phyloP scores from a whole-genome alignment of 2,113 vertebrate genomes.

The Forbesichthys papilliferus region DNA sequence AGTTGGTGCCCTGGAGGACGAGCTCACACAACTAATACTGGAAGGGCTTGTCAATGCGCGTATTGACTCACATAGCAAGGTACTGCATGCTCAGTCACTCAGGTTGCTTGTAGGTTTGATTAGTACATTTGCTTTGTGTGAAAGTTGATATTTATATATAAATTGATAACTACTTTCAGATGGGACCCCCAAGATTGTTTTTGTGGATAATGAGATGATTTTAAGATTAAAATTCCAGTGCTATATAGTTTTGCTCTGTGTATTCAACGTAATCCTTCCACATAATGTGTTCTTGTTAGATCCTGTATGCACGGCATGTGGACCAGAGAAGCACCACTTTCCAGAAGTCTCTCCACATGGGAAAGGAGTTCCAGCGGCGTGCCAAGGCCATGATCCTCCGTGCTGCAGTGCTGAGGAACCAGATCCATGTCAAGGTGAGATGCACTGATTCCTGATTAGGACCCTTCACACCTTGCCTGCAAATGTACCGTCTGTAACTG shows the following conservation, averaged over 20 bases:
- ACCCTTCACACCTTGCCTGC: no score
- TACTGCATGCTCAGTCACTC: constrained; percentile 3
- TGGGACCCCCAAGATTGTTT: no score
- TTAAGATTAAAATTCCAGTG: no score
- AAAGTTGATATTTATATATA: no score
- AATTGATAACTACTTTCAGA: not conserved
- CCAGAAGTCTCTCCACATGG: constrained; percentile 97
- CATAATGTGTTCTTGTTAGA: constrained; percentile 68
- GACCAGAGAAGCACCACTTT: constrained; percentile 99
- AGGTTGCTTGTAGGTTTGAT: no score
- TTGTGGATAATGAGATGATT: no score
- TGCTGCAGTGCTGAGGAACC: constrained; percentile 94
- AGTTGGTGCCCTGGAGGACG: constrained; percentile 92
- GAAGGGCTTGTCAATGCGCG: constrained; percentile 95
- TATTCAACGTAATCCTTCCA: no score
- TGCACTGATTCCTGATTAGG: no score
- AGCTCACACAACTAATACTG: constrained; percentile 94
- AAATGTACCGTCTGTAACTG: no score
- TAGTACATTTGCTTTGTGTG: no score
- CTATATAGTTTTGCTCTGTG: no score
- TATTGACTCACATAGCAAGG: constrained; percentile 75
- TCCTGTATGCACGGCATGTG: constrained; percentile 93
- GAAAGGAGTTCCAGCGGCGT: constrained; percentile 96
- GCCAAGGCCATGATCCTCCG: constrained; percentile 98
- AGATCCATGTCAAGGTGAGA: constrained; percentile 95